These are phyloP conservation scores for Calameuta filiformis DNA, from an alignment of 2,888 invertebrate genomes.

Conservation along the genomic window DNA sequence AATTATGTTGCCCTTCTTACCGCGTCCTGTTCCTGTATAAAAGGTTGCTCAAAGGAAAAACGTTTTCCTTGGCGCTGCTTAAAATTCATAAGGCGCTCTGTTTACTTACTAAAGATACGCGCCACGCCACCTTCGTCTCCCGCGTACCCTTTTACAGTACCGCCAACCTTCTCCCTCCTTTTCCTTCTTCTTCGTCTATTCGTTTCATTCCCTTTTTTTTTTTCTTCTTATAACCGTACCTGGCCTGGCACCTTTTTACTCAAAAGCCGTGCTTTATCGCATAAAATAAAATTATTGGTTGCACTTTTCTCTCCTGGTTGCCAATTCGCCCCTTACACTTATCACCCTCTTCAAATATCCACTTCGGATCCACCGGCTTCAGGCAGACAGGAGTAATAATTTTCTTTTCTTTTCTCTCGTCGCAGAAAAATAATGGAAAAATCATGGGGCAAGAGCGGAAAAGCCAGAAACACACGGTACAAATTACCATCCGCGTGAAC, in stretches of 20 bases:
- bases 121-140: constrained; percentile 8
- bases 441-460: neutral
- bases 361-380: neutral
- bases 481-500: too few relatives aligned
- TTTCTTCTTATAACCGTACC: constrained; percentile 8
- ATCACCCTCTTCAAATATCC: neutral
- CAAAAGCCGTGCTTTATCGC: constrained; percentile 55
- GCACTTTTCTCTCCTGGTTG: constrained; percentile 43
- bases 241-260: constrained; percentile 19
- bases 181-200: constrained; percentile 1
- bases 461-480: too few relatives aligned
- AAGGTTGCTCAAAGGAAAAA: constrained; percentile 44
- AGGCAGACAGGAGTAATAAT: neutral
- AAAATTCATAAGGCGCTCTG: constrained; percentile 64
- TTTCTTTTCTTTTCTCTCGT: neutral
- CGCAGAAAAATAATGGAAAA: neutral
- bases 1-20: constrained; percentile 25
- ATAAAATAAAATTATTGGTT: constrained; percentile 60
- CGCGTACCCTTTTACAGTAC: neutral
- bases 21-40: constrained; percentile 18
- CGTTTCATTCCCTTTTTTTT: constrained; percentile 14
- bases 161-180: constrained; percentile 12
- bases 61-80: constrained; percentile 53
- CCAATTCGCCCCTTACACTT: neutral
- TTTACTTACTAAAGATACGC: constrained; percentile 64